Evolutionary conservation across 2,113 vertebrate species (phyloP).

Genomic region (Engraulis encrasicolus): DNA sequence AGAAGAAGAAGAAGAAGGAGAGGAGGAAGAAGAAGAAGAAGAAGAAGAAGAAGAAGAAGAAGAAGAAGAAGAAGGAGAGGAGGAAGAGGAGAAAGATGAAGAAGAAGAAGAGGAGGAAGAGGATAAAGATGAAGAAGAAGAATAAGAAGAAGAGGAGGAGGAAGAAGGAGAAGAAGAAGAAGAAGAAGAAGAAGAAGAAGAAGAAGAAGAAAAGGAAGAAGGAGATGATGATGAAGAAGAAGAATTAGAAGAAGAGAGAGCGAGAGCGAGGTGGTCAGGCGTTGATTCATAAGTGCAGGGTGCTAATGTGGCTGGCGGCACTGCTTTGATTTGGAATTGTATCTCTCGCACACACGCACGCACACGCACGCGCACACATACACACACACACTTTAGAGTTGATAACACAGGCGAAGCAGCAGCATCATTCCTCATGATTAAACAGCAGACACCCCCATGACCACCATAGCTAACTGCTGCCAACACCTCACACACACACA

Average conservation of each 20-base stretch:
- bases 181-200: not conserved
- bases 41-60: not conserved
- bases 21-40: not conserved
- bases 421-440: conserved; percentile 46
- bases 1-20: conserved; percentile 40
- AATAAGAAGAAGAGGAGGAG: not conserved
- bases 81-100: not conserved
- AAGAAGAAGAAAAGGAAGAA: not conserved
- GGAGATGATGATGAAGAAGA: conserved; percentile 47
- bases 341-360: too few relatives aligned
- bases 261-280: conserved; percentile 39
- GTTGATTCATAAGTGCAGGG: conserved; percentile 61
- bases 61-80: not conserved
- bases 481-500: too few relatives aligned
- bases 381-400: too few relatives aligned
- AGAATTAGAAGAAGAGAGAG: conserved; percentile 32
- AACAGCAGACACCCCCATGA: conserved; percentile 36
- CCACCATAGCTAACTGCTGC: too few relatives aligned
- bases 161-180: not conserved
- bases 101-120: too few relatives aligned
- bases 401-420: conserved; percentile 37
- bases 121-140: too few relatives aligned
- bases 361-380: too few relatives aligned
- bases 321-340: conserved; percentile 29
- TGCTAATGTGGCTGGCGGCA: conserved; percentile 44